A percentile compares a stretch with the other conserved stretches of the same genome.
Evolutionary conservation across 1,140 invertebrate genomes (phyloP).

Genomic region (Holcopasites calliopsidis): DNA sequence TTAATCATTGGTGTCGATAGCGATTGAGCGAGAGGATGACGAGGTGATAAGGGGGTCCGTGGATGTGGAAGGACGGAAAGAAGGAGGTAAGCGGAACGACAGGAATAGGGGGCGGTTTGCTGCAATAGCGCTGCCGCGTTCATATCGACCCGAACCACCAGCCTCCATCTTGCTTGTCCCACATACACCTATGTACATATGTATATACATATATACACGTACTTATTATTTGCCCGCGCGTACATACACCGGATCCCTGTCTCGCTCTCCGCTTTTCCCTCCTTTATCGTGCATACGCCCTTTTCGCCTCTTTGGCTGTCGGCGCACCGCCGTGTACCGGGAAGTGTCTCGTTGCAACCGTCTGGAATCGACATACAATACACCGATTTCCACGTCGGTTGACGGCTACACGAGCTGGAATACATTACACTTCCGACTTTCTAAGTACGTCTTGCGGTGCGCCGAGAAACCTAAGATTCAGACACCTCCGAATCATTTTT

Average conservation of each 20-base stretch:
- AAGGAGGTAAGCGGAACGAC: constrained; percentile 50
- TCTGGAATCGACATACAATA: constrained; percentile 47
- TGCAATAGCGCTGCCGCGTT: constrained; percentile 76
- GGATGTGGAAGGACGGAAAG: constrained; percentile 34
- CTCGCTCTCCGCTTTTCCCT: constrained; percentile 10
- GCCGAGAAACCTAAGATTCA: constrained; percentile 38
- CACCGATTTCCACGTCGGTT: constrained; percentile 33
- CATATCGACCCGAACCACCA: constrained; percentile 72
- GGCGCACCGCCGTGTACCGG: not conserved
- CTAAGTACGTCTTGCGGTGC: constrained; percentile 37
- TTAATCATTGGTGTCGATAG: constrained; percentile 38
- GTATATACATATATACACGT: constrained; percentile 25
- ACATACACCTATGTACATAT: constrained; percentile 62
- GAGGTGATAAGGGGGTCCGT: constrained; percentile 5
- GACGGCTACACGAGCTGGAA: constrained; percentile 28
- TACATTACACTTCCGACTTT: constrained; percentile 51
- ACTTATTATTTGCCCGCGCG: constrained; percentile 33
- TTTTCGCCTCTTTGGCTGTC: constrained; percentile 9
- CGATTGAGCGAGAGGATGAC: constrained; percentile 29
- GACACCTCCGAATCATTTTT: constrained; percentile 19
- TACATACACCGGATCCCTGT: constrained; percentile 8
- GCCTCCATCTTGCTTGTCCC: constrained; percentile 75
- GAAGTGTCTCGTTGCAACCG: constrained; percentile 42
- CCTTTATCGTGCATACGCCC: not conserved
- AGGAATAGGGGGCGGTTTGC: constrained; percentile 69